A percentile compares a stretch with the other conserved stretches of the same genome.
phyloP scores from a whole-genome alignment of 2,888 invertebrate species.

The Ectropis crepuscularia region DNA sequence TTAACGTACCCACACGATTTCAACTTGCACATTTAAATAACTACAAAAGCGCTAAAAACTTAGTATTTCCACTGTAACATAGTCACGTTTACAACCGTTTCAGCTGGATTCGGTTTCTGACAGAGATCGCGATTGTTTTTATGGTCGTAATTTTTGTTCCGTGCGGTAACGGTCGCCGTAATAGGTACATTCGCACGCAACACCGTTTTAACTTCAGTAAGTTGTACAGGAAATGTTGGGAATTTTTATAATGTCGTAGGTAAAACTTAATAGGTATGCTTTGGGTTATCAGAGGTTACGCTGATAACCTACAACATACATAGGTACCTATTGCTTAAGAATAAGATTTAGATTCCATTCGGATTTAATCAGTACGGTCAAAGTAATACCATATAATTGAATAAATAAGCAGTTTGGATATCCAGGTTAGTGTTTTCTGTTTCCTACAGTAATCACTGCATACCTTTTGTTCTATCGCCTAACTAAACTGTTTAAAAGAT shows the following conservation, averaged over 20 bases:
- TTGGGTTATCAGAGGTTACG: background rate
- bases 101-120: constrained; percentile 16
- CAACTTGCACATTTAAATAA: too few species aligned
- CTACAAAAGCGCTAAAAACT: background rate
- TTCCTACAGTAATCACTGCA: too few species aligned
- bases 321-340: too few species aligned
- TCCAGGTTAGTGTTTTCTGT: too few species aligned
- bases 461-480: too few species aligned
- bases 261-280: background rate
- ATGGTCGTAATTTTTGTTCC: constrained; percentile 32
- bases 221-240: constrained; percentile 21
- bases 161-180: constrained; percentile 23
- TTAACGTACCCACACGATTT: too few species aligned
- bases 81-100: constrained; percentile 6
- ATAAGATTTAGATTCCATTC: too few species aligned
- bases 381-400: too few species aligned
- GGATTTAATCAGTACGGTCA: too few species aligned
- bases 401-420: too few species aligned
- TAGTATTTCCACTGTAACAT: background rate
- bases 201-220: constrained; percentile 16
- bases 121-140: constrained; percentile 34
- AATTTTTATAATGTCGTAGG: background rate
- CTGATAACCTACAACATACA: background rate
- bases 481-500: too few species aligned
- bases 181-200: constrained; percentile 38